Conservation (phyloP, 2,888 invertebrate genomes). For the Erebia aethiops region DNA sequence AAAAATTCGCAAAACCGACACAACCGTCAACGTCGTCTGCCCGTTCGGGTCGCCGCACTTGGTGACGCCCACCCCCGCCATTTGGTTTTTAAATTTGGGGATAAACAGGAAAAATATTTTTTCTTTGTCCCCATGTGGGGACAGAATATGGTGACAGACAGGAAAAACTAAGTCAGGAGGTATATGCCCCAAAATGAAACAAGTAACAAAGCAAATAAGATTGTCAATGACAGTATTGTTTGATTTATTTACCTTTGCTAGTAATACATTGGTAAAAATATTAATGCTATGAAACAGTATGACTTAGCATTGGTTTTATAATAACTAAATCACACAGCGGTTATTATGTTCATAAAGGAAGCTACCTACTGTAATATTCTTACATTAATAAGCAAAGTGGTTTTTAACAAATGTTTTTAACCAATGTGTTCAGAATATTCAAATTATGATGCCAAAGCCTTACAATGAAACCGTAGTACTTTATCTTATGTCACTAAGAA, state of each 20-base stretch:
- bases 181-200: too few relatives aligned
- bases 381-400: slow-evolving; percentile 52
- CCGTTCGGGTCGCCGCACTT: too few relatives aligned
- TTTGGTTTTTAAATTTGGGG: too few relatives aligned
- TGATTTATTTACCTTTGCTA: slow-evolving; percentile 82
- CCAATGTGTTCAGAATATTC: slow-evolving; percentile 54
- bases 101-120: too few relatives aligned
- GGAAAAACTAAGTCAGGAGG: too few relatives aligned
- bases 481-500: slow-evolving; percentile 77
- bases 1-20: too few relatives aligned
- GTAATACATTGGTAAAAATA: slow-evolving; percentile 82
- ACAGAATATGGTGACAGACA: too few relatives aligned
- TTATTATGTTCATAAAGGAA: slow-evolving; percentile 49
- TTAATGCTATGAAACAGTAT: slow-evolving; percentile 81
- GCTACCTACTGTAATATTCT: slow-evolving; percentile 56
- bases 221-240: slow-evolving; percentile 67
- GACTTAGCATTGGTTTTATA: slow-evolving; percentile 77
- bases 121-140: too few relatives aligned
- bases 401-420: slow-evolving; percentile 36
- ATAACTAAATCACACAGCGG: slow-evolving; percentile 67
- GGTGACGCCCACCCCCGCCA: too few relatives aligned
- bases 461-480: slow-evolving; percentile 72
- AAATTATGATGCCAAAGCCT: slow-evolving; percentile 67
- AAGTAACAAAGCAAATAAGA: slow-evolving; percentile 23
- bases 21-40: too few relatives aligned